Percentiles rank a stretch among this genome's conserved stretches.
These are phyloP conservation scores for Ailurus styani DNA, from an alignment of 2,113 vertebrate species.

Conservation along the genomic window DNA sequence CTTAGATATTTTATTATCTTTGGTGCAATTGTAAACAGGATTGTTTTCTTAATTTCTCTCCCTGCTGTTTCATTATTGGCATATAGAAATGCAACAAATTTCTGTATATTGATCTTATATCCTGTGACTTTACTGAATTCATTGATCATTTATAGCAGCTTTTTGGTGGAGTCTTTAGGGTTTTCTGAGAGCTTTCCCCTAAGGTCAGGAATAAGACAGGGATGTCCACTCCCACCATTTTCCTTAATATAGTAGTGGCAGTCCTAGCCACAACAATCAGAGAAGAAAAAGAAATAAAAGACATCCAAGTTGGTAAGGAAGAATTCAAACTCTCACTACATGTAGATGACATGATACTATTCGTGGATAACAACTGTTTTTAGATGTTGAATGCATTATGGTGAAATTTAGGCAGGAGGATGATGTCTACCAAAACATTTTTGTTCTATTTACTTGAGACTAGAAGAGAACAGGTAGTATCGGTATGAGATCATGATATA, in stretches of 20 bases:
- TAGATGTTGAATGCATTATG: neutral
- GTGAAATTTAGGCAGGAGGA: neutral
- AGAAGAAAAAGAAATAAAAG: neutral
- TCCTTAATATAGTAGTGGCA: neutral
- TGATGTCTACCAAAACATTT: fast-evolving
- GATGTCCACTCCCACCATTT: neutral
- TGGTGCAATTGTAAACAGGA: neutral
- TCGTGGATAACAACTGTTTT: neutral
- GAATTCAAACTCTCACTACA: neutral
- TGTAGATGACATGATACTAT: neutral
- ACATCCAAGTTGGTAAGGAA: neutral
- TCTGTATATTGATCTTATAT: neutral
- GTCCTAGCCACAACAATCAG: neutral
- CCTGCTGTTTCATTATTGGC: neutral
- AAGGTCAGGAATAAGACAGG: neutral
- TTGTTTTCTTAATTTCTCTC: neutral
- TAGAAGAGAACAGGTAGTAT: neutral
- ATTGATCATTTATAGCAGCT: neutral
- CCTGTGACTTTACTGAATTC: neutral
- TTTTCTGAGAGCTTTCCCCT: neutral
- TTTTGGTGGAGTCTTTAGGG: neutral
- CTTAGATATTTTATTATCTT: neutral
- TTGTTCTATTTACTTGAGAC: neutral
- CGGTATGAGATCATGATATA: neutral
- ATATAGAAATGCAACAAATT: neutral